Percentiles rank a stretch among this genome's conserved stretches.
Conservation (phyloP, 2,888 invertebrate genomes). For the Apamea crenata region DNA sequence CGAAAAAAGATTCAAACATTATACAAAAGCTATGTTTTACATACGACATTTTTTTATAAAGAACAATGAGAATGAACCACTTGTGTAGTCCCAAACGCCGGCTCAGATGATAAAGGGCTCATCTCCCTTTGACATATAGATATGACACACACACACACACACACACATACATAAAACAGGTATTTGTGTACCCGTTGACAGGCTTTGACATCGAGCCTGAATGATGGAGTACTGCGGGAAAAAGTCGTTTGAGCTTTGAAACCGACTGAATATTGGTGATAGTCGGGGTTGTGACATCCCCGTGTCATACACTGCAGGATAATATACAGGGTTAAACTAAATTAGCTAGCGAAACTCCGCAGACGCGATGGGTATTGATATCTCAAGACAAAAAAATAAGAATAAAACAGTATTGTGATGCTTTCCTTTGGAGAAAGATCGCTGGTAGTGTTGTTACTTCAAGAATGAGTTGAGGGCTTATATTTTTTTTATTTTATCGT, state of each 20-base stretch:
- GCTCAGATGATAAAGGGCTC: slow-evolving; percentile 39
- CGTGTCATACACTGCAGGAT: too few species aligned
- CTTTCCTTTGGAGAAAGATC: too few species aligned
- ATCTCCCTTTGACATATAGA: slow-evolving; percentile 19
- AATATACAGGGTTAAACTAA: background rate
- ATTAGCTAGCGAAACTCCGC: background rate
- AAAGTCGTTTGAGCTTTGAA: background rate
- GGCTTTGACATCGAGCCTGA: slow-evolving; percentile 31
- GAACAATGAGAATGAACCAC: slow-evolving; percentile 20
- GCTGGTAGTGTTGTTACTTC: too few species aligned
- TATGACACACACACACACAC: background rate
- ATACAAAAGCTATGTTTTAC: too few species aligned
- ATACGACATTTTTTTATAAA: slow-evolving; percentile 12
- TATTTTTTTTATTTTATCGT: too few species aligned
- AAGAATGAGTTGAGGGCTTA: too few species aligned
- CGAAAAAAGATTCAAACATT: background rate
- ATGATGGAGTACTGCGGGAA: background rate
- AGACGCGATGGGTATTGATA: too few species aligned
- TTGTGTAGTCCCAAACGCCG: background rate
- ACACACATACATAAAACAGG: background rate
- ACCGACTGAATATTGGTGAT: background rate
- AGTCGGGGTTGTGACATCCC: background rate
- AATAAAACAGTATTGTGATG: too few species aligned
- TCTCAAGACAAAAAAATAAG: too few species aligned
- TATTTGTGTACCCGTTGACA: background rate